These are phyloP conservation scores for Orientallactaga bullata DNA, from an alignment of 2,113 vertebrate genomes.

Conservation along the genomic window DNA sequence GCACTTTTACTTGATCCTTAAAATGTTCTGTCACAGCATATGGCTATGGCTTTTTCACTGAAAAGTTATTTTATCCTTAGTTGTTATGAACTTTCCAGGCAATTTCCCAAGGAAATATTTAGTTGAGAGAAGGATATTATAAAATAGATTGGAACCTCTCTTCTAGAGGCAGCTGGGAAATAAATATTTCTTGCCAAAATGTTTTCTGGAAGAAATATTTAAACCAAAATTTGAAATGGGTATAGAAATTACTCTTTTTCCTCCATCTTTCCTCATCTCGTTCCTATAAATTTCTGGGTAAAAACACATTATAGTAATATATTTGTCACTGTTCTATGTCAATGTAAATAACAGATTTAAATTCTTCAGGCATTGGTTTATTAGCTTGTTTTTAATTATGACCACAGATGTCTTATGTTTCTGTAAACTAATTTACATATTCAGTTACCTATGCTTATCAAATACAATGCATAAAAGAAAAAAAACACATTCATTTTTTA, in stretches of 20 bases:
- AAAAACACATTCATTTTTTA: neutral
- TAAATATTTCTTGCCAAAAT: conserved; percentile 59
- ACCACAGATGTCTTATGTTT: conserved; percentile 1
- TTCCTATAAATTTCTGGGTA: conserved; percentile 17
- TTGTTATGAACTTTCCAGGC: conserved; percentile 64
- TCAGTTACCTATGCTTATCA: conserved; percentile 30
- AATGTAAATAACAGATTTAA: neutral
- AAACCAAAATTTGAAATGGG: conserved; percentile 58
- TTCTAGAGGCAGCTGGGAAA: conserved; percentile 60
- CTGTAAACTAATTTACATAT: neutral
- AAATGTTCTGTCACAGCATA: conserved; percentile 44
- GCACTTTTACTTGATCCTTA: conserved; percentile 64
- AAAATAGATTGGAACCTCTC: conserved; percentile 71
- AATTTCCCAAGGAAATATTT: conserved; percentile 80
- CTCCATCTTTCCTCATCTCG: neutral
- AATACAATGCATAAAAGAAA: neutral
- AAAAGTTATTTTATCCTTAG: conserved; percentile 54
- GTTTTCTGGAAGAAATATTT: conserved; percentile 58
- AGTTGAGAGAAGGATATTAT: conserved; percentile 61
- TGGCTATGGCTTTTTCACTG: neutral
- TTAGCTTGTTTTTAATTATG: conserved; percentile 26
- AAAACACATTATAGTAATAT: neutral
- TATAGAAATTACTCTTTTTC: conserved; percentile 27
- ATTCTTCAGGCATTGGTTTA: neutral
- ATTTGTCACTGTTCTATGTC: neutral